Evolutionary conservation across 1,140 invertebrate genomes (phyloP).

Genomic region (Drosophila pseudoobscura): DNA sequence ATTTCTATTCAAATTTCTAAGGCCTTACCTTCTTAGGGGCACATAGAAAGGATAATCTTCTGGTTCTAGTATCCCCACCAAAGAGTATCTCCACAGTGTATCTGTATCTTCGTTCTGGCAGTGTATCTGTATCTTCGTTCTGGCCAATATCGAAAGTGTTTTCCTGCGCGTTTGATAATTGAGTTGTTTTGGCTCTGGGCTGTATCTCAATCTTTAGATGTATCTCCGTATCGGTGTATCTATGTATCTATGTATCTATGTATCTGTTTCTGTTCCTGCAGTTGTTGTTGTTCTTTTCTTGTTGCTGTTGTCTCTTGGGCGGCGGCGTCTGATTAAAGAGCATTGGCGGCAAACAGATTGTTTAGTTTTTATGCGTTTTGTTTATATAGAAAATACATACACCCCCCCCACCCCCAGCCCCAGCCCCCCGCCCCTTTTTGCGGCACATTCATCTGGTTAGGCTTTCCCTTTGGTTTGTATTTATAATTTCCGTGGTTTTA

Average conservation of each 20-base stretch:
- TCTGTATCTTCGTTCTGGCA: too few species aligned
- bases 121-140: too few species aligned
- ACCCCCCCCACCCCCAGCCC: too few species aligned
- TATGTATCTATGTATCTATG: conserved; percentile 29
- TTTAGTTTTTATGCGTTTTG: conserved; percentile 57
- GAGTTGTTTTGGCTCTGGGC: conserved; percentile 56
- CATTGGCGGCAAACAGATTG: conserved; percentile 46
- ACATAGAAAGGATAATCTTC: too few species aligned
- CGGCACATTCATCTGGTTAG: conserved; percentile 9
- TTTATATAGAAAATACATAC: conserved; percentile 61
- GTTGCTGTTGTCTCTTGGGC: conserved; percentile 13
- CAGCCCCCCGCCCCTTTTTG: neutral
- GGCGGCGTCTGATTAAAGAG: conserved; percentile 72
- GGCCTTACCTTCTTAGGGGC: too few species aligned
- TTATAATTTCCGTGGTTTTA: too few species aligned
- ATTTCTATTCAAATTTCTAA: too few species aligned
- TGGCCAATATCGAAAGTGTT: too few species aligned
- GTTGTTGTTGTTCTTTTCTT: conserved; percentile 14
- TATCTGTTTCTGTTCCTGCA: conserved; percentile 29
- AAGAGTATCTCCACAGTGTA: too few species aligned
- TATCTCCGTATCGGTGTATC: conserved; percentile 41
- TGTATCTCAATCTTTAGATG: conserved; percentile 6
- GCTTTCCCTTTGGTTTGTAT: too few species aligned
- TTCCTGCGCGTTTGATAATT: conserved; percentile 49
- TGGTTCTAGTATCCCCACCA: too few species aligned